Evolutionary conservation across 1,140 invertebrate species (phyloP).

Genomic region (Saccostrea glomerata): DNA sequence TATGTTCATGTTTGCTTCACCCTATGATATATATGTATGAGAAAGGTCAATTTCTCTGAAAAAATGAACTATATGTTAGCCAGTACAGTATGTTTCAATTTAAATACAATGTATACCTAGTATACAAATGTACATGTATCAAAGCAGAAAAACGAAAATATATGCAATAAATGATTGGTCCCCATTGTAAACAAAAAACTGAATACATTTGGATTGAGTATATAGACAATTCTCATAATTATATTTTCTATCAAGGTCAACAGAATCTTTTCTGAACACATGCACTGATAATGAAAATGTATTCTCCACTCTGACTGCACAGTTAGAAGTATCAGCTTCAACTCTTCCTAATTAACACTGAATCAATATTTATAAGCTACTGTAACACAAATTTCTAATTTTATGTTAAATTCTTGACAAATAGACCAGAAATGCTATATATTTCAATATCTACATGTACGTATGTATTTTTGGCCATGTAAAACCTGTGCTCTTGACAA

Average conservation of each 20-base stretch:
- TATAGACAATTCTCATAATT: not conserved
- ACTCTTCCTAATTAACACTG: not conserved
- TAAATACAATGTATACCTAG: not conserved
- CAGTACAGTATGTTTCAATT: not conserved
- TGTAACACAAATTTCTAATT: too few relatives aligned
- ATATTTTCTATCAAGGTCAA: not conserved
- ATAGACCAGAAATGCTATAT: too few relatives aligned
- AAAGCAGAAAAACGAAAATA: not conserved
- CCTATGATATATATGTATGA: not conserved
- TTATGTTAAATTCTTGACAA: too few relatives aligned
- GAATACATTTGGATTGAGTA: not conserved
- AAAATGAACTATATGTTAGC: not conserved
- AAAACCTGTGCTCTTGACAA: not conserved
- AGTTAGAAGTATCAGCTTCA: not conserved
- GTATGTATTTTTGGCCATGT: too few relatives aligned
- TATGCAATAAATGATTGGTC: not conserved
- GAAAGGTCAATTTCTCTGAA: not conserved
- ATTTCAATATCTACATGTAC: too few relatives aligned
- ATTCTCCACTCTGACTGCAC: not conserved
- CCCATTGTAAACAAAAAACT: not conserved
- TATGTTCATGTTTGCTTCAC: too few relatives aligned
- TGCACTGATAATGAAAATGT: not conserved
- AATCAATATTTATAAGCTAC: not conserved
- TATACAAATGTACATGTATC: not conserved
- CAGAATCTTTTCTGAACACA: not conserved